Percentiles rank a stretch among this genome's conserved stretches.
phyloP scores from a whole-genome alignment of 1,140 invertebrate species.

The Babylonia areolata region DNA sequence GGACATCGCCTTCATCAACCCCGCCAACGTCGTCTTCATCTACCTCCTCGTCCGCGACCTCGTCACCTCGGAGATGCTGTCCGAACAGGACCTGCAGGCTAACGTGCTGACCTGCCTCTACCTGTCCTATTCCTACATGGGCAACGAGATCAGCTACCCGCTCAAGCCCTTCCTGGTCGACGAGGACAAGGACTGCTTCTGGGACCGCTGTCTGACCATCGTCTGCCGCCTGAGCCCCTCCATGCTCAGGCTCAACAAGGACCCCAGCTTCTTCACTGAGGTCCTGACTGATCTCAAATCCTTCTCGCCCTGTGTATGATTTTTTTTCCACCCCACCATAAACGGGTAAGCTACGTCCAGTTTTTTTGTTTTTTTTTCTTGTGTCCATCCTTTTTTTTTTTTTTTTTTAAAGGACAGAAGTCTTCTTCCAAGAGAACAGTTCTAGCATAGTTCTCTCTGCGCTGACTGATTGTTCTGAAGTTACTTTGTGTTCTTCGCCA shows the following conservation, averaged over 20 bases:
- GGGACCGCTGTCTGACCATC: slow-evolving; percentile 96
- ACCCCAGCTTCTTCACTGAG: slow-evolving; percentile 98
- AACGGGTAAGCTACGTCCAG: background rate
- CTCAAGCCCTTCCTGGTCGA: slow-evolving; percentile 99
- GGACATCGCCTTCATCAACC: slow-evolving; percentile 99
- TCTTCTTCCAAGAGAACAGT: background rate
- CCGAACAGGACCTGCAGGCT: slow-evolving; percentile 94
- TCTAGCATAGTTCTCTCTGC: background rate
- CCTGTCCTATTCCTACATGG: slow-evolving; percentile 94
- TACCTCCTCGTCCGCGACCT: slow-evolving; percentile 96
- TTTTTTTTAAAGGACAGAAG: background rate
- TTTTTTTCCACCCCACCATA: too few relatives aligned
- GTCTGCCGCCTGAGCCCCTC: slow-evolving; percentile 93
- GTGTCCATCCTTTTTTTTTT: background rate
- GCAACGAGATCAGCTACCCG: slow-evolving; percentile 99
- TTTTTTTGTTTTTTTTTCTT: background rate
- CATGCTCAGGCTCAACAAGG: slow-evolving; percentile 98
- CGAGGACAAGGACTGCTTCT: slow-evolving; percentile 85
- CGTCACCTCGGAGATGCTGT: slow-evolving; percentile 78
- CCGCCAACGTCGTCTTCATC: slow-evolving; percentile 99
- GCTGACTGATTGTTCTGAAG: too few relatives aligned
- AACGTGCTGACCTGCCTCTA: slow-evolving; percentile 98
- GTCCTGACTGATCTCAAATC: slow-evolving; percentile 98
- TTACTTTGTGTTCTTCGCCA: too few relatives aligned
- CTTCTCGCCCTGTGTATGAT: slow-evolving; percentile 76